Evolutionary conservation across 1,140 invertebrate genomes (phyloP).

Genomic region (Cydia splendana): DNA sequence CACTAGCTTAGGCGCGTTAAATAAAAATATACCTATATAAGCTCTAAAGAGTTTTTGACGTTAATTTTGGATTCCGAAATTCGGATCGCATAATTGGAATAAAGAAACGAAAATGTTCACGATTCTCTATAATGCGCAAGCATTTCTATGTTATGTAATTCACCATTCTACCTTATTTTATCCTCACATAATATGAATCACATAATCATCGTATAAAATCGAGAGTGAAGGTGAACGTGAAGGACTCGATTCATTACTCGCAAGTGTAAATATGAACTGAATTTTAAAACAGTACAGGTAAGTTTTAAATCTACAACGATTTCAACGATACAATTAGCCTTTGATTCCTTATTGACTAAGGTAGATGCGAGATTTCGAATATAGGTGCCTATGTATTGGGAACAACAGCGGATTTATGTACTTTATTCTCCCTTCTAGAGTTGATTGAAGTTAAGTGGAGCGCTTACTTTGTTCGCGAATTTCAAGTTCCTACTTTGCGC

Average conservation of each 20-base stretch:
- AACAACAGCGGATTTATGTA: background rate
- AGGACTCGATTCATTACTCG: background rate
- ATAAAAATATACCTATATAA: too few relatives aligned
- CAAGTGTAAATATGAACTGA: background rate
- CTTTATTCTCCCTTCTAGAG: slow-evolving; percentile 3
- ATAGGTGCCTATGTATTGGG: background rate
- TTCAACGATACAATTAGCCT: slow-evolving; percentile 11
- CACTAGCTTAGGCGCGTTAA: too few relatives aligned
- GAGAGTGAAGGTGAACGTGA: too few relatives aligned
- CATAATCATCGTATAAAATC: too few relatives aligned
- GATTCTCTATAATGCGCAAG: too few relatives aligned
- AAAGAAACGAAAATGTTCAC: too few relatives aligned
- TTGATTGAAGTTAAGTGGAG: slow-evolving; percentile 32
- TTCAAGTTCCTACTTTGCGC: slow-evolving; percentile 26
- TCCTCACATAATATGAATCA: too few relatives aligned
- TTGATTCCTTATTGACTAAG: background rate
- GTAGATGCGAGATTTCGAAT: background rate
- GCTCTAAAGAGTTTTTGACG: too few relatives aligned
- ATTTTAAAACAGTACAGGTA: background rate
- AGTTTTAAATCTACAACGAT: background rate
- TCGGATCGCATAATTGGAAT: too few relatives aligned
- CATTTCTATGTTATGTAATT: too few relatives aligned
- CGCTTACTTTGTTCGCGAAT: slow-evolving; percentile 22
- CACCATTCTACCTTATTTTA: too few relatives aligned
- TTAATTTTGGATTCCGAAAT: too few relatives aligned